Evolutionary conservation across 2,888 invertebrate species (phyloP).

Genomic region (Drosophila quinaria): DNA sequence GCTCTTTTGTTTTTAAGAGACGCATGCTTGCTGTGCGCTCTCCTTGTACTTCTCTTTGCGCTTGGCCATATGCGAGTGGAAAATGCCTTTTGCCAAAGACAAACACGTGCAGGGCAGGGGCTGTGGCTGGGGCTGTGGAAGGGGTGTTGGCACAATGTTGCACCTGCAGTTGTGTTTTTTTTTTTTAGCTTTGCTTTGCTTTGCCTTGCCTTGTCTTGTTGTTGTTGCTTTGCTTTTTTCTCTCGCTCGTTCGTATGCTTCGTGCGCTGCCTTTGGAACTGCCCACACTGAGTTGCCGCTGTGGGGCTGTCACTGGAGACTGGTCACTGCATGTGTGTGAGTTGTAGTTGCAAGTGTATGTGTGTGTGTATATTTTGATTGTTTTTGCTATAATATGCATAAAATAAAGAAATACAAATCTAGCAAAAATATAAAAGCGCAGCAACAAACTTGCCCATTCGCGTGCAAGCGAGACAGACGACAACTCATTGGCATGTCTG

Average conservation of each 20-base stretch:
- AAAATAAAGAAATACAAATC: slow-evolving; percentile 63
- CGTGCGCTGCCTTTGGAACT: slow-evolving; percentile 56
- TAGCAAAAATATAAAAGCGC: slow-evolving; percentile 37
- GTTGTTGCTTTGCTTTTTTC: slow-evolving; percentile 46
- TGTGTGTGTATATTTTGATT: slow-evolving; percentile 42
- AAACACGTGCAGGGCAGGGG: neutral
- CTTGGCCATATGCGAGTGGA: slow-evolving; percentile 1
- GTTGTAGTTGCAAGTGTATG: slow-evolving; percentile 2
- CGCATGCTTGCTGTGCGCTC: slow-evolving; percentile 35
- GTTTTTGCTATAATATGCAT: slow-evolving; percentile 72
- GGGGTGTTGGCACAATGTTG: slow-evolving; percentile 35
- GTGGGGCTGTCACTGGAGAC: slow-evolving; percentile 61
- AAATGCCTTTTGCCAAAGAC: slow-evolving; percentile 29
- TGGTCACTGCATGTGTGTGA: slow-evolving; percentile 45
- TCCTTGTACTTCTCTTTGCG: slow-evolving; percentile 50
- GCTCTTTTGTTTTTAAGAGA: slow-evolving; percentile 65
- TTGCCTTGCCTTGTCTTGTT: slow-evolving; percentile 19
- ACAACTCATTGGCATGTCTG: neutral
- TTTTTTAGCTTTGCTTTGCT: slow-evolving; percentile 41
- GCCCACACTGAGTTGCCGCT: slow-evolving; percentile 51
- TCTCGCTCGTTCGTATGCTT: slow-evolving; percentile 53
- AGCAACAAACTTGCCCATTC: slow-evolving; percentile 30
- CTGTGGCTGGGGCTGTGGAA: neutral
- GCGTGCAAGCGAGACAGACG: slow-evolving; percentile 47
- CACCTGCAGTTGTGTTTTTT: slow-evolving; percentile 67